Base-by-base conservation (phyloP, 1,140 invertebrate genomes). In the Euwallacea fornicatus region DNA sequence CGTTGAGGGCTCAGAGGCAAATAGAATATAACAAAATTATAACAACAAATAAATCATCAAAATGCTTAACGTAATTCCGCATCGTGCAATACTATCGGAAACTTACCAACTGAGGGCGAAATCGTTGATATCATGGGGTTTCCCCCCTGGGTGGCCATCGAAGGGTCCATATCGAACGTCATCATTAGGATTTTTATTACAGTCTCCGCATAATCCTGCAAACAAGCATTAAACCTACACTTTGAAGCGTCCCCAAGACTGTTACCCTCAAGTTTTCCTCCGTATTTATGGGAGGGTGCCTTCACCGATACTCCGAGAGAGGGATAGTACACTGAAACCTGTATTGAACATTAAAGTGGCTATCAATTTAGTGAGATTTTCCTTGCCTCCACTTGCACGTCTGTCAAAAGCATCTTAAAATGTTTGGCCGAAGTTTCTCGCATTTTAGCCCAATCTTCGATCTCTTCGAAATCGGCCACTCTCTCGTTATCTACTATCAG, bases 211-310 rank as follows among this genome's bases (percentile, higher is more conserved):
- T 0, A 94, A 80, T 15, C 71, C 69, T 70, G 21, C 21, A 33
- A 33, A 33, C 21, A 33, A 33, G 4, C 21, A 33, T 33, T 33
- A 33, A 1, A 33, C 21, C 21, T 33, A 33, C 21, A 33, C 21
- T 33, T 33, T 33, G 4, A 33, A 33, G 21, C 4, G 4, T 33
- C 4, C 21, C 4, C 4, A 33, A 33, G 4, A 33, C 13, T 13
- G 8, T 47, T 50, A 47, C 93, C 93, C 81, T 93, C 90, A 42
- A 90, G 88, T 62, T 87, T 87, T 67, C 88, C 88, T 10, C 84
- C 86, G 79, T 93, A 94, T 16, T 89, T 83, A 56, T 88, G 86
- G 0, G 92, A 93, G 0, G 93, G 91, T 3, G 87, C 83, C 66
- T 83, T 85, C 2, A 93, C 81, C 0, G 76, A 79, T 7, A 79